Conservation (phyloP, 2,888 invertebrate genomes). For the Leptopterna dolabrata region DNA sequence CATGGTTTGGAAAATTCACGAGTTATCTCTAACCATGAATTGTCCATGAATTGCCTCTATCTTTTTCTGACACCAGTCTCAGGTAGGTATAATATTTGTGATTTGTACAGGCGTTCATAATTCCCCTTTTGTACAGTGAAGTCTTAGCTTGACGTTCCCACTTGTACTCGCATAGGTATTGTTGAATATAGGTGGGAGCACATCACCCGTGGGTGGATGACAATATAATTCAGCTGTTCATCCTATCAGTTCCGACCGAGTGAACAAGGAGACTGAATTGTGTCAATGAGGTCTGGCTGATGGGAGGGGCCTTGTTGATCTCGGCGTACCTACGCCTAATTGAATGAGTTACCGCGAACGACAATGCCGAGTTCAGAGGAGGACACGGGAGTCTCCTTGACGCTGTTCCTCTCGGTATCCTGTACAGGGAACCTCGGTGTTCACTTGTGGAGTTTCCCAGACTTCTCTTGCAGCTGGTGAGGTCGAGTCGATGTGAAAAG, state of each 20-base stretch:
- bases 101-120: no score
- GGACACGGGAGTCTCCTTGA: neutral
- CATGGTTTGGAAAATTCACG: no score
- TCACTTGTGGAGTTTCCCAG: constrained; percentile 19
- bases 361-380: neutral
- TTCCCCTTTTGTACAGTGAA: no score
- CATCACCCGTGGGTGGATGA: neutral
- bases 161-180: neutral
- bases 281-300: neutral
- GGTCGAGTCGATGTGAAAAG: neutral
- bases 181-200: neutral
- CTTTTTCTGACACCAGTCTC: no score
- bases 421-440: constrained; percentile 2
- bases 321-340: neutral
- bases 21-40: no score
- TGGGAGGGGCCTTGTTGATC: neutral
- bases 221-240: neutral
- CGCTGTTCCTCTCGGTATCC: neutral
- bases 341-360: constrained; percentile 16
- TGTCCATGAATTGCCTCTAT: no score
- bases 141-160: no score
- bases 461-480: neutral
- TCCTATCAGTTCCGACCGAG: neutral
- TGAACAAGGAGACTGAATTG: neutral
- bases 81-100: no score